These are phyloP conservation scores for Cantharis lateralis DNA, from an alignment of 2,888 invertebrate species.

Conservation along the genomic window DNA sequence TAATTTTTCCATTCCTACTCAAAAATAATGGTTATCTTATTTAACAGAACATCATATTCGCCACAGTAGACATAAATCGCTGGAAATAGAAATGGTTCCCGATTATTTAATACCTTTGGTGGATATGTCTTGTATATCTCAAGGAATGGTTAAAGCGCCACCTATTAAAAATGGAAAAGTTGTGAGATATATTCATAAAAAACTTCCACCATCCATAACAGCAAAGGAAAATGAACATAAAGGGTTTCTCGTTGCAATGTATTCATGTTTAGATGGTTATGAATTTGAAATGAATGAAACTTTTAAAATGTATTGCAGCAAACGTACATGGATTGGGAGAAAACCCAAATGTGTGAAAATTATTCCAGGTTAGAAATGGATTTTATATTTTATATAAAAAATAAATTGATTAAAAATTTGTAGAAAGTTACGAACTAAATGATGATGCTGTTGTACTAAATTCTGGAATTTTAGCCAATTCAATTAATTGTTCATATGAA, in stretches of 20 bases:
- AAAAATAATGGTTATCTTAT: no score
- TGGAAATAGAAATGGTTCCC: slow-evolving; percentile 39
- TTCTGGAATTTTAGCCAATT: background rate
- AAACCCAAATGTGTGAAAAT: slow-evolving; percentile 57
- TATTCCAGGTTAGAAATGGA: slow-evolving; percentile 12
- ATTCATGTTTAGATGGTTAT: slow-evolving; percentile 60
- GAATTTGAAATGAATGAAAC: slow-evolving; percentile 56
- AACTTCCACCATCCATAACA: slow-evolving; percentile 4
- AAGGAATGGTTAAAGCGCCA: slow-evolving; percentile 51
- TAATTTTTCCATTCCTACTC: no score
- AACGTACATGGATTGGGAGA: slow-evolving; percentile 62
- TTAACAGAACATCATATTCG: slow-evolving; percentile 4
- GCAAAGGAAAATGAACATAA: slow-evolving; percentile 50
- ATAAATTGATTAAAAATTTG: background rate
- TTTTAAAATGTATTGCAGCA: slow-evolving; percentile 62
- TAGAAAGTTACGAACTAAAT: background rate
- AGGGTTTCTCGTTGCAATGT: slow-evolving; percentile 62
- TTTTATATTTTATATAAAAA: background rate
- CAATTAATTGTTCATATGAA: slow-evolving; percentile 33
- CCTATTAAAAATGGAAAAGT: slow-evolving; percentile 51
- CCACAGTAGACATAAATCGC: slow-evolving; percentile 20
- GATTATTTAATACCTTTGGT: slow-evolving; percentile 44
- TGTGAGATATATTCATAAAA: slow-evolving; percentile 41
- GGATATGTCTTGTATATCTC: slow-evolving; percentile 52
- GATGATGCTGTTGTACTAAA: background rate